Conservation (phyloP, 2,113 vertebrate genomes). For the Periophthalmodon schlosseri region DNA sequence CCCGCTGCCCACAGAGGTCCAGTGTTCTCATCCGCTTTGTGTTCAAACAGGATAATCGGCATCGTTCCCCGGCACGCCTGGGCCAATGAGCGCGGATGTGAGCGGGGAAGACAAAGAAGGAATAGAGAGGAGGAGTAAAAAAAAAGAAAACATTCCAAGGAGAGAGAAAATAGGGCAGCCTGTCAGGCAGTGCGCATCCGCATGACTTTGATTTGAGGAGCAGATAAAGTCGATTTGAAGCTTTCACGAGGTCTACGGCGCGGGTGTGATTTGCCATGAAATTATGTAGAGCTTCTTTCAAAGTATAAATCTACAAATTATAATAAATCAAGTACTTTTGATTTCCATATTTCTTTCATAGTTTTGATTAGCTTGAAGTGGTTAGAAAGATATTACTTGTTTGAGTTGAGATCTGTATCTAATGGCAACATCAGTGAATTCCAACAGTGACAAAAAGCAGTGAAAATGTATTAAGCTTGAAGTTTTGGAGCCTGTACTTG, state of each 20-base stretch:
- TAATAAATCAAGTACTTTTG: neutral
- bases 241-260: constrained; percentile 46
- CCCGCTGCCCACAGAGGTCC: constrained; percentile 53
- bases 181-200: constrained; percentile 56
- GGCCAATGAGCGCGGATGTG: constrained; percentile 32
- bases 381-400: neutral
- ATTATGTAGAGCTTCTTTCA: constrained; percentile 17
- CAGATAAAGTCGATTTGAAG: constrained; percentile 57
- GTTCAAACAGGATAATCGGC: constrained; percentile 55
- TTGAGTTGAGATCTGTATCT: neutral
- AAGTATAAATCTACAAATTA: constrained; percentile 2
- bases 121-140: neutral
- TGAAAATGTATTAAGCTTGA: too few relatives aligned
- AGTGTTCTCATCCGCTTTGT: constrained; percentile 42
- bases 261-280: constrained; percentile 33
- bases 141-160: constrained; percentile 52
- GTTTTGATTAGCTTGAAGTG: neutral
- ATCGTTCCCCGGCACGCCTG: constrained; percentile 16
- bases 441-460: neutral
- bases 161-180: constrained; percentile 66
- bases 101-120: constrained; percentile 24
- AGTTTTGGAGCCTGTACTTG: too few relatives aligned
- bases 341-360: neutral
- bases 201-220: constrained; percentile 73
- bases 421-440: neutral